These are phyloP conservation scores for Leucoraja erinaceus DNA, from an alignment of 2,113 vertebrate genomes.

Conservation along the genomic window DNA sequence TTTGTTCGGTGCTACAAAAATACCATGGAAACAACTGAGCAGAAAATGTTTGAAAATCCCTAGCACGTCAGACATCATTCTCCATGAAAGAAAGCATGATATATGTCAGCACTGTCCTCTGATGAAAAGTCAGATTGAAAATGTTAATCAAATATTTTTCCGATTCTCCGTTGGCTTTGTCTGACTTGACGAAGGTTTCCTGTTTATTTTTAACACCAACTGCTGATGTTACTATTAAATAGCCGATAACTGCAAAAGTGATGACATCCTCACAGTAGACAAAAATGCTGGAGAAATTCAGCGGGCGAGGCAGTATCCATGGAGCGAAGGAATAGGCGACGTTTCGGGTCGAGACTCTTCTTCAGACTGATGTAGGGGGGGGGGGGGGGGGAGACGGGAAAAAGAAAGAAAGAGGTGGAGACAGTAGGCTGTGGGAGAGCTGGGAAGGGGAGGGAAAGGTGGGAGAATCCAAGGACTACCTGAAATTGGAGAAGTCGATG, in stretches of 20 bases:
- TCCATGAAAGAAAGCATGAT: neutral
- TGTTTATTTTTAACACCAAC: neutral
- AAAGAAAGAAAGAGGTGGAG: too few species aligned
- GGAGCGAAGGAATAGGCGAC: too few species aligned
- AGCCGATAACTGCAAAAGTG: neutral
- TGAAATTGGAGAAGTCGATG: too few species aligned
- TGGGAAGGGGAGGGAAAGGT: too few species aligned
- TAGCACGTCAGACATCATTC: neutral
- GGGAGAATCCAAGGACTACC: too few species aligned
- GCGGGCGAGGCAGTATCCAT: too few species aligned
- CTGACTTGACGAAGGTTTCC: neutral
- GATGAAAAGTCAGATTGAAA: neutral
- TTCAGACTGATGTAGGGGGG: too few species aligned
- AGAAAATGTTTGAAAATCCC: neutral
- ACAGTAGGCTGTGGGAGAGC: too few species aligned
- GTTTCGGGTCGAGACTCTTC: too few species aligned
- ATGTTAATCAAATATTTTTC: neutral
- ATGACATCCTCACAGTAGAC: neutral
- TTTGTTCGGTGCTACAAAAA: slow-evolving; percentile 10
- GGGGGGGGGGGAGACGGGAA: too few species aligned
- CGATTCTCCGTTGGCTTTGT: neutral
- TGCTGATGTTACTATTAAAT: neutral
- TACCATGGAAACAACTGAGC: neutral
- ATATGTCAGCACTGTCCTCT: neutral
- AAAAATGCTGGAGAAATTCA: too few species aligned